Conservation (phyloP, 2,113 vertebrate species). For the Chaetorhynchus papuensis region DNA sequence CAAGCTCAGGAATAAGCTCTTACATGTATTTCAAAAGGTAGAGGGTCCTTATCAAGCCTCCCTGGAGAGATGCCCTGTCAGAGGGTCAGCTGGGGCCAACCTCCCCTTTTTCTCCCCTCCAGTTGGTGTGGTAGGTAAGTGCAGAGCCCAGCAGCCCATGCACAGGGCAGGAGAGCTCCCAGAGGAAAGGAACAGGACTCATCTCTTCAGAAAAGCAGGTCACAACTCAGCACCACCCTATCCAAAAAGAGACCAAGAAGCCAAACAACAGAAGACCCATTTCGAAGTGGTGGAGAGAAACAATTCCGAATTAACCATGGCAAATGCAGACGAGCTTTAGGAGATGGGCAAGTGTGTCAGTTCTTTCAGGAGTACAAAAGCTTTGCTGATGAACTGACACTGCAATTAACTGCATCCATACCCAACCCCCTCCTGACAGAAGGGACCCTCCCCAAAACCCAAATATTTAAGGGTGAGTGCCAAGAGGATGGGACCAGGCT, state of each 20-base stretch:
- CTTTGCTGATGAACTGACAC: background rate
- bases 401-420: background rate
- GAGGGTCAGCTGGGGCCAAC: background rate
- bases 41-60: background rate
- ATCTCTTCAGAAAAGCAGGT: background rate
- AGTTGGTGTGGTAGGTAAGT: background rate
- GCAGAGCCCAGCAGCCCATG: background rate
- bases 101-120: background rate
- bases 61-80: background rate
- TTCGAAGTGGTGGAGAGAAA: background rate
- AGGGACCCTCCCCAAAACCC: background rate
- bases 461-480: background rate
- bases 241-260: background rate
- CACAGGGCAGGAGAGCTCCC: background rate
- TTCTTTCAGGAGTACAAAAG: background rate
- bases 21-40: background rate
- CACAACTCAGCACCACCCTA: background rate
- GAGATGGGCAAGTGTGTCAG: background rate
- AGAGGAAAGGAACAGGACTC: background rate
- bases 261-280: background rate
- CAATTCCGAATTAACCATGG: background rate
- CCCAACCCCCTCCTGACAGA: accelerated
- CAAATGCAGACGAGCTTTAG: accelerated
- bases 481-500: background rate
- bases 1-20: background rate